Percentiles rank a stretch among this genome's conserved stretches.
These are phyloP conservation scores for Drosophila miranda DNA, from an alignment of 1,140 invertebrate genomes.

Conservation along the genomic window DNA sequence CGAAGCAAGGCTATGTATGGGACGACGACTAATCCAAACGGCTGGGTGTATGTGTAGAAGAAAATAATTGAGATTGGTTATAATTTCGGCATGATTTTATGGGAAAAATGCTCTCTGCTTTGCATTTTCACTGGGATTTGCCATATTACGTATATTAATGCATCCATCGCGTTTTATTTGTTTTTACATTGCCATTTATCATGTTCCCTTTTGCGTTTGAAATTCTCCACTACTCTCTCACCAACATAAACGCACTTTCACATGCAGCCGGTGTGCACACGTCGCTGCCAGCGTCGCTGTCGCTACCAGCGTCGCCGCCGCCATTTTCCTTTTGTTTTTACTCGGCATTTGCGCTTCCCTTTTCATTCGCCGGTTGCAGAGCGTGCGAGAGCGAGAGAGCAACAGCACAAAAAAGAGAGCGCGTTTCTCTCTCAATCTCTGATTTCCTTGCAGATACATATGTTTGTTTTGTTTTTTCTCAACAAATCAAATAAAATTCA, in stretches of 20 bases:
- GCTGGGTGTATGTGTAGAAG: constrained; percentile 23
- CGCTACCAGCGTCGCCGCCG: constrained; percentile 16
- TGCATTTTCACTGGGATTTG: constrained; percentile 1
- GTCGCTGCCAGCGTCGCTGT: constrained; percentile 11
- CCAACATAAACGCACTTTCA: constrained; percentile 1
- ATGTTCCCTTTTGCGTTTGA: constrained; percentile 40
- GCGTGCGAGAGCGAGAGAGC: constrained; percentile 18
- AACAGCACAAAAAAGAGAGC: background rate
- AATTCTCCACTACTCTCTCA: constrained; percentile 36
- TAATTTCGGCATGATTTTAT: constrained; percentile 17
- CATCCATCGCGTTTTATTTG: constrained; percentile 63
- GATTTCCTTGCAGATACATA: constrained; percentile 7
- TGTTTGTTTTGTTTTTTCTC: constrained; percentile 24
- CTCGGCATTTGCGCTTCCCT: constrained; percentile 60
- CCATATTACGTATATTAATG: constrained; percentile 43
- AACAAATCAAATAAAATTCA: background rate
- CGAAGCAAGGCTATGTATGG: constrained; percentile 8
- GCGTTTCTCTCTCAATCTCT: constrained; percentile 1
- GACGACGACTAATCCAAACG: too few species aligned
- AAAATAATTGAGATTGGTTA: constrained; percentile 11
- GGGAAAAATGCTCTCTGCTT: constrained; percentile 15
- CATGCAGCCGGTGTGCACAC: constrained; percentile 13
- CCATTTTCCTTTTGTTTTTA: constrained; percentile 74
- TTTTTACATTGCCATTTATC: constrained; percentile 66
- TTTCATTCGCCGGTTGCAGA: constrained; percentile 53